phyloP scores from a whole-genome alignment of 2,113 vertebrate genomes.

The Pelvicachromis taeniatus region DNA sequence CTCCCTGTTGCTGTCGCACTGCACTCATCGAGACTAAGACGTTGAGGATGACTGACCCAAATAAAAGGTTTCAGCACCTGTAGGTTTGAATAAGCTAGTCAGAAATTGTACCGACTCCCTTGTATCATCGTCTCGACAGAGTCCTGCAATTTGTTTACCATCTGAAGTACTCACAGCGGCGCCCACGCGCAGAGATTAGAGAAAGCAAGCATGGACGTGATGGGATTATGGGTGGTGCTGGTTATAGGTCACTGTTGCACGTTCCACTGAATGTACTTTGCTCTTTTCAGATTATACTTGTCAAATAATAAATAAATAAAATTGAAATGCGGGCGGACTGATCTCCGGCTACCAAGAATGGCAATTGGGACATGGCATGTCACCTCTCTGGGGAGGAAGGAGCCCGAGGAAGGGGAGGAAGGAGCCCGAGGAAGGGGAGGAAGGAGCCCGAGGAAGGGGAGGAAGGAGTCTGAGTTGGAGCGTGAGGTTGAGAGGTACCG shows the following conservation, averaged over 20 bases:
- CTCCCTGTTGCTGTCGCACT: not conserved
- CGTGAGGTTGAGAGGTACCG: no score
- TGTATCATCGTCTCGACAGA: not conserved
- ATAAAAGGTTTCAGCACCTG: not conserved
- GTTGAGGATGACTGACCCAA: not conserved
- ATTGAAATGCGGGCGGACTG: not conserved
- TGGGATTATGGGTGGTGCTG: conserved; percentile 37
- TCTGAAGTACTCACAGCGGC: conserved; percentile 5
- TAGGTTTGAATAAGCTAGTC: not conserved
- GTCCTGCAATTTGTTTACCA: conserved; percentile 41
- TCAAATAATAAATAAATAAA: not conserved
- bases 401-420: no score
- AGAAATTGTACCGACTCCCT: not conserved
- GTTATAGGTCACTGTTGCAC: not conserved
- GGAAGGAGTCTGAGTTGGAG: no score
- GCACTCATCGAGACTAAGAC: not conserved
- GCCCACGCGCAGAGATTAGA: conserved; percentile 43
- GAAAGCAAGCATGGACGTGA: conserved; percentile 23
- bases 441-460: no score
- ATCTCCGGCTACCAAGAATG: no score
- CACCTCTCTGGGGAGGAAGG: no score
- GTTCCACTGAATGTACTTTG: not conserved
- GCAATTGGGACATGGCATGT: no score
- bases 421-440: no score
- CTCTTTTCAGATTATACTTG: not conserved